Evolutionary conservation across 2,797 vertebrate genomes (phyloP).

Genomic region (Lutra lutra): DNA sequence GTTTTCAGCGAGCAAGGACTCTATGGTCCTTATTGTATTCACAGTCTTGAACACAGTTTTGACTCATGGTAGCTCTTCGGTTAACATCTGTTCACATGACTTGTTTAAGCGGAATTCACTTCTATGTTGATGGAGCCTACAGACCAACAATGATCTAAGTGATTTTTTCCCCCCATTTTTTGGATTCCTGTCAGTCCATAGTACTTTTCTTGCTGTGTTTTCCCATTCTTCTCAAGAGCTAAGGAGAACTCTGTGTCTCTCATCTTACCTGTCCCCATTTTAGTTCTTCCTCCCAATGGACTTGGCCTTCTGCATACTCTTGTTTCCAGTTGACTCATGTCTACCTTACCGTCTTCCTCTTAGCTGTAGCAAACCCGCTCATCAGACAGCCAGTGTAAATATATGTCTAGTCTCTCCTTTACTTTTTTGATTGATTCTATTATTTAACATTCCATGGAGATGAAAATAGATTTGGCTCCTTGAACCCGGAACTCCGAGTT

Average conservation of each 20-base stretch:
- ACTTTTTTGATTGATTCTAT: not conserved
- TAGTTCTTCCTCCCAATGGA: not conserved
- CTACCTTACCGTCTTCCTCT: not conserved
- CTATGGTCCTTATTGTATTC: not conserved
- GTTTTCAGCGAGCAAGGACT: not conserved
- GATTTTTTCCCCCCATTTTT: accelerated
- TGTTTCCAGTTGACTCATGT: not conserved
- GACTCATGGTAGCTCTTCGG: not conserved
- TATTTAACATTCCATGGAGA: not conserved
- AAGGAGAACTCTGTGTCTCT: not conserved
- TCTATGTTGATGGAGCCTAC: not conserved
- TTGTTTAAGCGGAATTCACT: not conserved
- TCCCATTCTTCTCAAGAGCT: not conserved
- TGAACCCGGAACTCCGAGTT: slow-evolving; percentile 5
- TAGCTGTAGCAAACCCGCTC: not conserved
- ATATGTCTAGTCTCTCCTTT: not conserved
- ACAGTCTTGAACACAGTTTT: not conserved
- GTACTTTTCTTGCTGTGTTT: not conserved
- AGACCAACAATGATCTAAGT: not conserved
- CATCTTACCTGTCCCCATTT: not conserved
- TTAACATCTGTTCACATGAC: not conserved
- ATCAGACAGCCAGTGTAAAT: not conserved
- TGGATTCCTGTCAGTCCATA: not conserved
- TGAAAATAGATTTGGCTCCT: slow-evolving; percentile 36
- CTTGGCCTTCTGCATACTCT: not conserved